Conservation (phyloP, 1,140 invertebrate species). For the Listronotus bonariensis region DNA sequence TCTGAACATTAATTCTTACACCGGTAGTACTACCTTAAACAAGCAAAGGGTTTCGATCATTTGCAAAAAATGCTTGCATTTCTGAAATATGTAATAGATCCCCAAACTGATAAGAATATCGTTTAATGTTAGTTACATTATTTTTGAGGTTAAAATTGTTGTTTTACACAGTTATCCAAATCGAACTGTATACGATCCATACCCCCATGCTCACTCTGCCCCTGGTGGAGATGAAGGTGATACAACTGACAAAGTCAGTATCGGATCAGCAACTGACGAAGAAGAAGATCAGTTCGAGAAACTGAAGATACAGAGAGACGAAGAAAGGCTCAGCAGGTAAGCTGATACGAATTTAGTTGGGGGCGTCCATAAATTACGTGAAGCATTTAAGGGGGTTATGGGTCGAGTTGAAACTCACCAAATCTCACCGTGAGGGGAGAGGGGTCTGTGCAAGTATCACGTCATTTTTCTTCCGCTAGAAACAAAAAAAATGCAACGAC, state of each 20-base stretch:
- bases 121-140: background rate
- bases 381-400: no score
- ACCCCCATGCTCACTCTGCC: conserved; percentile 43
- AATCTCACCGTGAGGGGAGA: no score
- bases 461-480: no score
- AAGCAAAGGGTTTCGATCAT: no score
- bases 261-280: conserved; percentile 48
- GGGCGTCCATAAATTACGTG: no score
- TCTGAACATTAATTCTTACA: no score
- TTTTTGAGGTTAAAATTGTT: background rate
- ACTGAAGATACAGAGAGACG: conserved; percentile 47
- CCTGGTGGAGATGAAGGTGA: conserved; percentile 36
- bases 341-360: background rate
- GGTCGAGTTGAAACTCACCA: no score
- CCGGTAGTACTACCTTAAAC: no score
- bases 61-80: no score
- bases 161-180: conserved; percentile 15
- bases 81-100: no score
- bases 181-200: conserved; percentile 40
- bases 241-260: conserved; percentile 48
- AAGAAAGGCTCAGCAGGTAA: conserved; percentile 50
- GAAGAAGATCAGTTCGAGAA: conserved; percentile 49
- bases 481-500: no score
- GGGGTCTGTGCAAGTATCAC: no score
- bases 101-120: background rate